Evolutionary conservation across 2,797 vertebrate genomes (phyloP), one percentile per base, ranked within the genome.

Genomic region (Spea hammondii): DNA sequence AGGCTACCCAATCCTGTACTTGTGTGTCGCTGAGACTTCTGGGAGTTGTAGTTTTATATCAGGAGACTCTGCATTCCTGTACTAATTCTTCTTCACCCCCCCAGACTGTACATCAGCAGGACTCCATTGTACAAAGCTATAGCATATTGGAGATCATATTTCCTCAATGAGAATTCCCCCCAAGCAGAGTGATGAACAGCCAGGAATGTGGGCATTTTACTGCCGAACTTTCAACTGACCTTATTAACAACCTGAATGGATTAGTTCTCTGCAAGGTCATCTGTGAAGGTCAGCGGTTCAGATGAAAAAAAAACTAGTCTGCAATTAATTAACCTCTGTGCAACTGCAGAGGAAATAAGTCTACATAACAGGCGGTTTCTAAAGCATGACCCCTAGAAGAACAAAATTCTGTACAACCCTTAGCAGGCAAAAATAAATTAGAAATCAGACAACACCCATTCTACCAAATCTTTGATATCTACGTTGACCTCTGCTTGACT

Each of bases 191-290:
- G 74, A 76, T 72, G n/a, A 59, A 67, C 64, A 51, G n/a, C 51
- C 53, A 77, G 79, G 79, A 81, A 77, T 81, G 79, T 70, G 47
- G 5, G 64, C 17, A 59, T 59, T 68, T 76, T 73, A 50, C 79
- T 60, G 45, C 48, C 74, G 70, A 82, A 72, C 80, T 82, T 59
- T 67, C 17, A 51, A 32, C 44, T 70, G 72, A 74, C 70, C 70
- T 74, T 74, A 78, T 73, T 82, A 77, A 73, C 49, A 65, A 53
- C 60, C 69, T 74, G 80, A 74, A 82, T 74, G 65, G 71, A 69
- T 73, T 73, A 70, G 74, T 78, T 82, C 59, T 77, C 49, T 68
- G 0, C 70, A 65, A 67, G 75, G 80, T 82, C 80, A 60, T 69
- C 68, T 59, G 50, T 59, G 59, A 71, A 70, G 79, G 74, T 80